phyloP scores from a whole-genome alignment of 2,888 invertebrate species.

The Arctia plantaginis region DNA sequence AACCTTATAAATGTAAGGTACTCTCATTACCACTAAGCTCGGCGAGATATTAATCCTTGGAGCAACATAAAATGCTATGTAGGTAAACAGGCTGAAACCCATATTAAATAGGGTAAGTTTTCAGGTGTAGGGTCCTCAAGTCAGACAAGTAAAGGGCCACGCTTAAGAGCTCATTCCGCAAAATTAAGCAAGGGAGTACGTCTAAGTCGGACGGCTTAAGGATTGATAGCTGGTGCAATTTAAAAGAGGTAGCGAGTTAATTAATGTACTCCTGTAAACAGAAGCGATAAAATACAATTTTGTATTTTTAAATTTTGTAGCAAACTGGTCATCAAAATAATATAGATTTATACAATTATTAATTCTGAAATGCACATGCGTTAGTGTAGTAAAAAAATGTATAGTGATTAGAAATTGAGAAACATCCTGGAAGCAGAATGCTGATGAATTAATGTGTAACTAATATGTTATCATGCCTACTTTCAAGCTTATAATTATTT shows the following conservation, averaged over 20 bases:
- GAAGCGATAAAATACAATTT: background rate
- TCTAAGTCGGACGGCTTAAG: conserved; percentile 74
- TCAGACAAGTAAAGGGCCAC: conserved; percentile 71
- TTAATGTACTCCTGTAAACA: background rate
- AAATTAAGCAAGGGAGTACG: conserved; percentile 79
- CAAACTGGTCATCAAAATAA: no score
- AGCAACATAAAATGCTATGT: conserved; percentile 47
- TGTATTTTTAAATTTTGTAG: background rate
- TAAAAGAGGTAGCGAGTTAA: conserved; percentile 35
- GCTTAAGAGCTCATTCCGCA: conserved; percentile 81
- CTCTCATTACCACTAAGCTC: conserved; percentile 24
- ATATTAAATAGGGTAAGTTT: conserved; percentile 53
- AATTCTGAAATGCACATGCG: no score
- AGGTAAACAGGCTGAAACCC: conserved; percentile 46
- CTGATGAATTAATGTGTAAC: no score
- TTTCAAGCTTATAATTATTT: no score
- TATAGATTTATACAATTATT: no score
- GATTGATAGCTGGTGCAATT: conserved; percentile 50
- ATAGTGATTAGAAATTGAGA: no score
- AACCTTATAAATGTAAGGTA: conserved; percentile 16
- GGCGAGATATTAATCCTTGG: conserved; percentile 45
- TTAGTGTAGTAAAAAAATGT: no score
- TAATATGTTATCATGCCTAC: no score
- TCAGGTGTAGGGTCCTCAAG: conserved; percentile 58
- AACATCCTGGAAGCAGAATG: no score